A percentile compares a stretch with the other conserved stretches of the same genome.
Evolutionary conservation across 2,113 vertebrate genomes (phyloP).

Genomic region (Setophaga petechia): DNA sequence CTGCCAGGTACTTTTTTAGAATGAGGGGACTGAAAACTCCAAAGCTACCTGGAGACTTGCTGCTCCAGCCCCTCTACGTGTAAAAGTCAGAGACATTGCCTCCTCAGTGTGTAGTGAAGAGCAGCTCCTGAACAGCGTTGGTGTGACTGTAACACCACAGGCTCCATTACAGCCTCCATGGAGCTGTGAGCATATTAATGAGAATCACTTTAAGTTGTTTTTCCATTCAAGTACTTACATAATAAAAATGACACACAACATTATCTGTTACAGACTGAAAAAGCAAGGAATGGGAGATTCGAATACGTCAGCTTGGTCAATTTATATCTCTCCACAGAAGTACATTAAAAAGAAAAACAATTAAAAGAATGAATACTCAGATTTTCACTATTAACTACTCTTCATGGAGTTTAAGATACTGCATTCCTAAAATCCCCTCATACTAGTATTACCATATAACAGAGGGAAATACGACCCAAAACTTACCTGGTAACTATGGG

Average conservation of each 20-base stretch:
- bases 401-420: not conserved
- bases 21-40: not conserved
- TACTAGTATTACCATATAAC: not conserved
- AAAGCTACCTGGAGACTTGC: not conserved
- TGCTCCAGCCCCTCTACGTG: not conserved
- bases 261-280: not conserved
- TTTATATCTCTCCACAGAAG: not conserved
- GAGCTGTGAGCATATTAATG: slow-evolving; percentile 20
- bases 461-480: not conserved
- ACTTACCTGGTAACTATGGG: not conserved
- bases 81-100: not conserved
- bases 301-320: not conserved
- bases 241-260: slow-evolving; percentile 24
- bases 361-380: not conserved
- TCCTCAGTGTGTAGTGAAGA: not conserved
- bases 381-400: not conserved
- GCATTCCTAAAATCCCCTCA: not conserved
- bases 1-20: not conserved
- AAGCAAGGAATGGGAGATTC: not conserved
- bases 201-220: slow-evolving; percentile 14
- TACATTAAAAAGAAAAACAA: not conserved
- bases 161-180: not conserved
- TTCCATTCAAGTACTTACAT: slow-evolving; percentile 32
- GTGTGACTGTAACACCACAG: not conserved
- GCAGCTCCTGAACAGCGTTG: not conserved